Evolutionary conservation across 2,113 vertebrate species (phyloP), one percentile per base, ranked within the genome.

Genomic region (Grammomys surdaster): DNA sequence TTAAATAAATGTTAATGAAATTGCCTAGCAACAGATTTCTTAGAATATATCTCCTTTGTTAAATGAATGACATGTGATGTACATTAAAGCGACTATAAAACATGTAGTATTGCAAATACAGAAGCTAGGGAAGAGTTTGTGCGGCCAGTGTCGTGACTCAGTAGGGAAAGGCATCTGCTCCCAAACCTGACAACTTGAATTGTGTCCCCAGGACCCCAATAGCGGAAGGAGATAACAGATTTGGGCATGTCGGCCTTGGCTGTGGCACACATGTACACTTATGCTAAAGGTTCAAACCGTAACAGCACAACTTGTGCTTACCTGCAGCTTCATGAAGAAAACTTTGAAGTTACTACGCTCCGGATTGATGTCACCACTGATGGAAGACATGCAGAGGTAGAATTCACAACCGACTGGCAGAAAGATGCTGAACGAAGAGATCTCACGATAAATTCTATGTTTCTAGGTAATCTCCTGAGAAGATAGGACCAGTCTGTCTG

Each of bases 361-460:
- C 98, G 99, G 75, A 98, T 99, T 95, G 99, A 99, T 36, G 98
- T 99, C 4, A 95, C 98, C 96, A 99, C 99, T 0, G 99, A 99
- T 5, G 96, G 93, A 13, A 99, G 99, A 40, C 99, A 99, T 1
- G 99, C 99, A 0, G 99, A 99, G 97, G 99, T 99, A 56, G 98
- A 99, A 91, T 99, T 99, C 97, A 99, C 99, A 95, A 99, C 99
- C 0, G 99, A 99, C 98, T 99, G 99, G 99, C 98, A 99, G 92
- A 99, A 99, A 91, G 99, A 99, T 20, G 99, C 99, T 0, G 99
- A 99, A 87, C 99, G 99, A 91, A 98, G 99, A 97, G 99, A 99
- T 94, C 99, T 99, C 93, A 99, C 99, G 70, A 99, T 99, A 98
- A 99, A 99, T 91, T 99, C 99, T 70, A 99, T 99, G 99, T 99